phyloP scores from a whole-genome alignment of 1,140 invertebrate species.

The Calephelis virginiensis region DNA sequence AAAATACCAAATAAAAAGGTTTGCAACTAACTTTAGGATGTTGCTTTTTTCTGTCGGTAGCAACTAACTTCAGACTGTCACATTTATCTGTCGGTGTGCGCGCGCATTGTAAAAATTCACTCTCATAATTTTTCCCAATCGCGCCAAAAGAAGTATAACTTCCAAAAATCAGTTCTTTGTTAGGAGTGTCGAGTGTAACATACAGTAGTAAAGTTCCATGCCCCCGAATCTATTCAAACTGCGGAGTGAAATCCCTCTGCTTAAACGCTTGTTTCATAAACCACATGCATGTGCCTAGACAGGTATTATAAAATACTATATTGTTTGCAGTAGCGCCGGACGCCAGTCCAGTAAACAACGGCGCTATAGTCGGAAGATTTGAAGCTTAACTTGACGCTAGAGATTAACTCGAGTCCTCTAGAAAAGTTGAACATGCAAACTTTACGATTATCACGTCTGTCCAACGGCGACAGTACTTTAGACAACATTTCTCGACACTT shows the following conservation, averaged over 20 bases:
- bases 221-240: too few species aligned
- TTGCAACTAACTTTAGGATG: too few species aligned
- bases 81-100: too few species aligned
- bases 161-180: too few species aligned
- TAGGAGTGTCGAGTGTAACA: too few species aligned
- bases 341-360: slow-evolving; percentile 5
- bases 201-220: background rate
- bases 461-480: slow-evolving; percentile 9
- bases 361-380: slow-evolving; percentile 11
- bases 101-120: too few species aligned
- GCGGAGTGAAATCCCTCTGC: too few species aligned
- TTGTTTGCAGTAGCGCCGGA: slow-evolving; percentile 1
- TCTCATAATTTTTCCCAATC: too few species aligned
- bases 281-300: background rate
- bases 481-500: background rate
- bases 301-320: slow-evolving; percentile 9
- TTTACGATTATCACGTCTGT: slow-evolving; percentile 13
- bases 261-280: background rate
- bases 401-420: slow-evolving; percentile 9
- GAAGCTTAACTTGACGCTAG: slow-evolving; percentile 13
- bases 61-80: too few species aligned
- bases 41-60: too few species aligned
- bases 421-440: slow-evolving; percentile 16
- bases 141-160: too few species aligned
- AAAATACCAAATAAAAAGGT: too few species aligned